Percentiles rank a stretch among this genome's conserved stretches.
Evolutionary conservation across 2,888 invertebrate species (phyloP).

Genomic region (Beris morrisii): DNA sequence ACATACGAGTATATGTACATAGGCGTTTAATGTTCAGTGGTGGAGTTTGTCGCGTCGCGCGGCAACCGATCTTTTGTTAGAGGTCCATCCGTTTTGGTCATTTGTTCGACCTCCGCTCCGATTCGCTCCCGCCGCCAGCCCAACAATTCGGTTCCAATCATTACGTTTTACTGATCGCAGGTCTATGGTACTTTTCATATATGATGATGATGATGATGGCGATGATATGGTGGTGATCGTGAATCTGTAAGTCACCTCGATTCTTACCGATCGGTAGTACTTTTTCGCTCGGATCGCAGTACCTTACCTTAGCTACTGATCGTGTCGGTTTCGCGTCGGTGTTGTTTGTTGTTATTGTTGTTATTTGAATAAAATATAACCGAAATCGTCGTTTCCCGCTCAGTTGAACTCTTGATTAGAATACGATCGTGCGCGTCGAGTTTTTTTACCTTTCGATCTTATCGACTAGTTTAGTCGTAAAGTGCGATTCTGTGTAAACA

Average conservation of each 20-base stretch:
- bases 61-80: too few species aligned
- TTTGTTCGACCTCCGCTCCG: too few species aligned
- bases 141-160: constrained; percentile 25
- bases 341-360: constrained; percentile 8
- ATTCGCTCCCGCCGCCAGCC: too few species aligned
- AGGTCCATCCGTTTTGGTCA: too few species aligned
- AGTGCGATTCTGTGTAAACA: constrained; percentile 3
- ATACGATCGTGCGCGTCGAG: constrained; percentile 28
- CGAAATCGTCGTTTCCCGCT: constrained; percentile 32
- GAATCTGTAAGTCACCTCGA: background rate
- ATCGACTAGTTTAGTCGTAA: constrained; percentile 5
- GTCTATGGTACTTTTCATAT: constrained; percentile 10
- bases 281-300: background rate
- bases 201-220: constrained; percentile 12
- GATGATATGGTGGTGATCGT: constrained; percentile 3
- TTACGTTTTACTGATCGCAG: constrained; percentile 25
- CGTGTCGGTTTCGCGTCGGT: background rate
- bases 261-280: constrained; percentile 4
- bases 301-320: constrained; percentile 13
- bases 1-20: too few species aligned
- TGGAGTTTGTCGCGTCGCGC: too few species aligned
- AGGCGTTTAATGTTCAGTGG: too few species aligned
- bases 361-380: constrained; percentile 3
- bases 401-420: constrained; percentile 37
- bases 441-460: constrained; percentile 14